These are phyloP conservation scores for Scomber scombrus DNA, from an alignment of 2,113 vertebrate species.

Conservation along the genomic window DNA sequence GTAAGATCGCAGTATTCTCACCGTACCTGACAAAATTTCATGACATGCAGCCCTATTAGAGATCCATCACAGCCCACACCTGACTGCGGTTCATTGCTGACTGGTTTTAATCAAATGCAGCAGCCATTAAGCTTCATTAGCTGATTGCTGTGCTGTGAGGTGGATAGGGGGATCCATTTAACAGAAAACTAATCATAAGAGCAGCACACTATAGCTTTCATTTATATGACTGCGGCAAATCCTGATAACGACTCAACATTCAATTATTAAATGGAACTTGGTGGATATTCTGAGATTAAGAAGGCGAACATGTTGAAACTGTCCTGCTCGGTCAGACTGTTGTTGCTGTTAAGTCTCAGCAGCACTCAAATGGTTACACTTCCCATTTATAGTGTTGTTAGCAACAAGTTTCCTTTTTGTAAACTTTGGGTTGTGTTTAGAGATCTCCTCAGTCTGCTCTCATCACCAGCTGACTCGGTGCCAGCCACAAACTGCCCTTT, in stretches of 20 bases:
- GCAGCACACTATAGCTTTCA: not conserved
- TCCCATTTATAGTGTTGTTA: slow-evolving; percentile 38
- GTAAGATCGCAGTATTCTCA: not conserved
- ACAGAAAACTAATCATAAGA: slow-evolving; percentile 11
- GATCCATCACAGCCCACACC: not conserved
- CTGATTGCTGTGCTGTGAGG: slow-evolving; percentile 19
- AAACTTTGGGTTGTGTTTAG: slow-evolving; percentile 33
- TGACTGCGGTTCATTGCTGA: slow-evolving; percentile 25
- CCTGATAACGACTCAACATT: not conserved
- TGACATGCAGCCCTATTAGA: not conserved
- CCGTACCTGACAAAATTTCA: not conserved
- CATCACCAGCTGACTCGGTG: slow-evolving; percentile 19
- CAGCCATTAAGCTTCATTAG: slow-evolving; percentile 42
- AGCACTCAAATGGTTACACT: not conserved
- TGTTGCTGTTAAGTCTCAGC: slow-evolving; percentile 15
- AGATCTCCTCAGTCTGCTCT: slow-evolving; percentile 15
- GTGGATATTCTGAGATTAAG: too few species aligned
- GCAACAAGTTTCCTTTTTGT: slow-evolving; percentile 27
- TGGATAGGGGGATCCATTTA: slow-evolving; percentile 14
- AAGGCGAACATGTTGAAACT: not conserved
- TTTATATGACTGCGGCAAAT: not conserved
- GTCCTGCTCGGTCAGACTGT: not conserved
- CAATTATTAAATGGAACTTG: too few species aligned
- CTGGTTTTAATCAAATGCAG: slow-evolving; percentile 12
- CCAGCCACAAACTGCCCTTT: slow-evolving; percentile 30